Base-by-base conservation (phyloP, 2,113 vertebrate species). In the Acanthochromis polyacanthus region DNA sequence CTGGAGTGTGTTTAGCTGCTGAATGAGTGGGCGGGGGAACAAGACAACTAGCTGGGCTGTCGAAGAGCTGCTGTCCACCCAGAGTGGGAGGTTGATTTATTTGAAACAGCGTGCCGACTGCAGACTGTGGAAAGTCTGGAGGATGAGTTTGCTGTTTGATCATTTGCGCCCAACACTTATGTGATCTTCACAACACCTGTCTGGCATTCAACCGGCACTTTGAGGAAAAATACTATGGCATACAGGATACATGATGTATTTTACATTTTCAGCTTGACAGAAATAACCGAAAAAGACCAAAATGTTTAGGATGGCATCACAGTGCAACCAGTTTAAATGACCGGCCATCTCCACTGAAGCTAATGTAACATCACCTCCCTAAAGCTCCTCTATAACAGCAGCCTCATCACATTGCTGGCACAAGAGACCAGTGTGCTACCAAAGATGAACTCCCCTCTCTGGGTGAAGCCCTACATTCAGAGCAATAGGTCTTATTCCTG, bases 31-130 rank as follows among this genome's bases (percentile, higher is more conserved):
- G 81, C 4, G 60, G 81, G 46, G 38, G 70, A 59, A 53, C 45
- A 17, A 53, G 12, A 25, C 45, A 53, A 36, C 43, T 40, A 15
- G 36, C 67, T 55, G 67, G 56, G 66, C 43, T 30, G 68, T 16
- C 36, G 70, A 65, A 11, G 64, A 75, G 74, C 64, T 55, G 28
- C 77, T 6, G 69, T 87, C 68, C 77, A 81, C 59, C 68, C 72
- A 51, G 50, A 65, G 84, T 87, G 69, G 77, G 78, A 81, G 69
- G 73, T 28, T 83, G 73, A 78, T 83, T 83, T 70, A 87, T 83
- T 45, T 71, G 15, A 74, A 77, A 66, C 58, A 52, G 38, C 67
- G 62, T 28, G 80, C 25, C 61, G 32, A 28, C 63, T 59, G 17
- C 51, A 68, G 84, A 20, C 67, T 61, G 67, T 32, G 25, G 52